These are phyloP conservation scores for Catharus bicknelli DNA, from an alignment of 2,113 vertebrate genomes.

Conservation along the genomic window DNA sequence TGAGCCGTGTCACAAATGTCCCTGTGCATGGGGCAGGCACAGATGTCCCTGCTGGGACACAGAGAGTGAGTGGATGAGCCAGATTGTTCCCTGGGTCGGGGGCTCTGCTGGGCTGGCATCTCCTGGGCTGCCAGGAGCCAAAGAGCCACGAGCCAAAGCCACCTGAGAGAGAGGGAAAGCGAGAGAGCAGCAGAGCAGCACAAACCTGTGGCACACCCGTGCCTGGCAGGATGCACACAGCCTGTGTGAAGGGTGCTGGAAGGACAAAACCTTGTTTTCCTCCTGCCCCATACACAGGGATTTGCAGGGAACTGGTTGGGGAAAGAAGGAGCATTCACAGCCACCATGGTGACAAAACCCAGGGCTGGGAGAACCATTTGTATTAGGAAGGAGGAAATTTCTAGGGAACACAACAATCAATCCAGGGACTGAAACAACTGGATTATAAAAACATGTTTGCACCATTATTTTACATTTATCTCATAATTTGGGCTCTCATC, in stretches of 20 bases:
- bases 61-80: rapidly evolving
- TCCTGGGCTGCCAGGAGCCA: background rate
- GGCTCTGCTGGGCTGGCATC: background rate
- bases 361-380: rapidly evolving
- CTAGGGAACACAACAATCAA: background rate
- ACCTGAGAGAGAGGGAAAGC: rapidly evolving
- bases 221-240: background rate
- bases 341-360: background rate
- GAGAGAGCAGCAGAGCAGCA: background rate
- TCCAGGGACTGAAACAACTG: background rate
- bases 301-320: background rate
- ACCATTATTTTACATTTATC: background rate
- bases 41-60: background rate
- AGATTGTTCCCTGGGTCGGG: rapidly evolving
- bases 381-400: background rate
- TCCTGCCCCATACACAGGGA: background rate
- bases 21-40: background rate
- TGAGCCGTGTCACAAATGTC: background rate
- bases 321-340: background rate
- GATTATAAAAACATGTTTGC: background rate
- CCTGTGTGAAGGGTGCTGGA: background rate
- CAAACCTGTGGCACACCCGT: rapidly evolving
- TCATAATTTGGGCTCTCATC: background rate
- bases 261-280: rapidly evolving
- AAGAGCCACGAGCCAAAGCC: background rate